phyloP scores from a whole-genome alignment of 2,113 vertebrate species.

The Balaeniceps rex region DNA sequence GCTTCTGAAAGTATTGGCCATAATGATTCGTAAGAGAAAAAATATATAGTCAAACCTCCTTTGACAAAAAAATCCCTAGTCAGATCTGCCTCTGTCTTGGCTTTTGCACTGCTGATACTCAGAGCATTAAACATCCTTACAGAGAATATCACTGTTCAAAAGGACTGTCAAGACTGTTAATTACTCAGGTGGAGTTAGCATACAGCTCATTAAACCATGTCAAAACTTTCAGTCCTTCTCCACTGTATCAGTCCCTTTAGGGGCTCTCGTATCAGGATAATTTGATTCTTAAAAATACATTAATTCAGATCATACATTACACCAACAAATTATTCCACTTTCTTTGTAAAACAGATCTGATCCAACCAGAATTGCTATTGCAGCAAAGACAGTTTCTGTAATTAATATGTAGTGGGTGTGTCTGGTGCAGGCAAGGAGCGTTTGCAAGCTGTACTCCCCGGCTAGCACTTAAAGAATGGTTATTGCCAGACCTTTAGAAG shows the following conservation, averaged over 20 bases:
- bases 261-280: slow-evolving; percentile 62
- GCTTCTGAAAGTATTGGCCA: not conserved
- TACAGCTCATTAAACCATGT: slow-evolving; percentile 71
- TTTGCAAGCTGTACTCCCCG: not conserved
- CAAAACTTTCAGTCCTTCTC: slow-evolving; percentile 64
- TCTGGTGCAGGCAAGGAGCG: not conserved
- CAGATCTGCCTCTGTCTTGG: slow-evolving; percentile 32
- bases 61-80: slow-evolving; percentile 37
- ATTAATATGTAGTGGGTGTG: slow-evolving; percentile 49
- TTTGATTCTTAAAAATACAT: slow-evolving; percentile 70
- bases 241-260: slow-evolving; percentile 56
- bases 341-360: slow-evolving; percentile 62
- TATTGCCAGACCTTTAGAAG: not conserved
- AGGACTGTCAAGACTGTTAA: slow-evolving; percentile 70
- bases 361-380: slow-evolving; percentile 39
- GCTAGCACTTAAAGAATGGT: not conserved
- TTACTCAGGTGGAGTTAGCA: slow-evolving; percentile 69
- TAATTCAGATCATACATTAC: slow-evolving; percentile 74
- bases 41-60: not conserved
- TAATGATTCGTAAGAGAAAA: slow-evolving; percentile 2
- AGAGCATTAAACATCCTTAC: slow-evolving; percentile 46
- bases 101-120: slow-evolving; percentile 23
- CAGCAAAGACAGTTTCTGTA: slow-evolving; percentile 31
- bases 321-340: slow-evolving; percentile 67
- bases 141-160: slow-evolving; percentile 59